phyloP scores from a whole-genome alignment of 2,888 invertebrate species.

The Eupeodes luniger region DNA sequence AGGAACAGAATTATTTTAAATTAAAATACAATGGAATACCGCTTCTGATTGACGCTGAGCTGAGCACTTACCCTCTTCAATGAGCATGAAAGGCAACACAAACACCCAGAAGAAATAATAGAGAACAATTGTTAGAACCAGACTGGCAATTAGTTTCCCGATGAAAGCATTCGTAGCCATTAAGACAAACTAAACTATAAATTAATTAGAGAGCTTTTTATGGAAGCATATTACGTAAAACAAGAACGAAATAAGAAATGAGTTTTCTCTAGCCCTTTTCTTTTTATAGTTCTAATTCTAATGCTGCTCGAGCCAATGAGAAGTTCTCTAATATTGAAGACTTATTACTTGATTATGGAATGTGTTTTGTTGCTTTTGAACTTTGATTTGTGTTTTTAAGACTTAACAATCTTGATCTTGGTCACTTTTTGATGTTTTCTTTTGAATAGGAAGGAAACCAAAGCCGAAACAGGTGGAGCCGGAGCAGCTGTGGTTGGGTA shows the following conservation, averaged over 20 bases:
- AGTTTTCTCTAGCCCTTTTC: conserved; percentile 13
- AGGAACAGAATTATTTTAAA: conserved; percentile 18
- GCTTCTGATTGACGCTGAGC: neutral
- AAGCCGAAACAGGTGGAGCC: conserved; percentile 49
- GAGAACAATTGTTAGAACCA: conserved; percentile 85
- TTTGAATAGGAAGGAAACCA: no score
- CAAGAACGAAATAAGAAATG: conserved; percentile 26
- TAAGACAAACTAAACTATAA: conserved; percentile 73
- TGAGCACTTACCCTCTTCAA: conserved; percentile 85
- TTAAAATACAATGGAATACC: conserved; percentile 43
- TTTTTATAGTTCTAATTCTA: neutral
- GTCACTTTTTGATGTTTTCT: neutral
- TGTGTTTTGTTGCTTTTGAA: conserved; percentile 8
- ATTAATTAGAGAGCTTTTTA: conserved; percentile 37
- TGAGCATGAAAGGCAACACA: conserved; percentile 88
- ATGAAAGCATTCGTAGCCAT: conserved; percentile 87
- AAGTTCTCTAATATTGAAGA: neutral
- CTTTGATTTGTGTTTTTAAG: neutral
- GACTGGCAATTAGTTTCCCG: conserved; percentile 86
- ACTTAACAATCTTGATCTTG: neutral
- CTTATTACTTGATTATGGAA: conserved; percentile 36
- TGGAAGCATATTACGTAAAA: conserved; percentile 65
- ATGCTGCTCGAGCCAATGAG: neutral
- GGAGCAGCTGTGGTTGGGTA: conserved; percentile 25
- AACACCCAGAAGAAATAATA: conserved; percentile 88